Base-by-base conservation (phyloP, 2,113 vertebrate species). In the Neotoma lepida region DNA sequence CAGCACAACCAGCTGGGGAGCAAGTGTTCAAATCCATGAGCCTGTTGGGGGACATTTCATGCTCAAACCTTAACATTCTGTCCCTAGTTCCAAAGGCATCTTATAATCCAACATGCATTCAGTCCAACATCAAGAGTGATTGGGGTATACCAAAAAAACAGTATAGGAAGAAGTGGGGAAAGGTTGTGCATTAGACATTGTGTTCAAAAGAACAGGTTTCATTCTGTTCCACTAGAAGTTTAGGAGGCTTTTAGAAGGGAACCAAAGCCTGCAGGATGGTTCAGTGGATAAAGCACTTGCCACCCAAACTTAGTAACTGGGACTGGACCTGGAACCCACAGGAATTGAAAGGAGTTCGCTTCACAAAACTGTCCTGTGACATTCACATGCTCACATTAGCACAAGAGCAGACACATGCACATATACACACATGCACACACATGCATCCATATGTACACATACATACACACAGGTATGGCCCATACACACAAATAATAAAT, bases 231-330 rank as follows among this genome's bases (percentile, higher is more conserved):
- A 74, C 0, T 14, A 6, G 5, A 74, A 89, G n/a, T 74, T 30
- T 7, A 6, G 10, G n/a, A 68, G 12, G 6, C 15, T 68, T 63
- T 54, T 77, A 86, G 33, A 80, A 88, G 51, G 17, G 39, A 71
- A 35, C 28, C 41, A 35, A 17, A 4, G 41, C 64, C 28, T 33
- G 41, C 30, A 33, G 18, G 4, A 63, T 63, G 17, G 61, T 46
- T 64, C 39, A 28, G 14, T 2, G 2, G 14, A 12, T 64, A 64
- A 81, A 63, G 1, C 4, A 17, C 39, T 64, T 84, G 56, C 58
- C 3, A 10, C 7, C 3, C 1, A 44, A 33, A 8, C 81, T 28
- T 44, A 0, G 7, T 33, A 20, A 7, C 39, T 1, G 0, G n/a
- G 64, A 33, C 3, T 85, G 39, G 41, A 46, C 28, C 58, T 33